Percentiles rank a stretch among this genome's conserved stretches.
These are phyloP conservation scores for Tolmerus cingulatus DNA, from an alignment of 2,888 invertebrate species.

Conservation along the genomic window DNA sequence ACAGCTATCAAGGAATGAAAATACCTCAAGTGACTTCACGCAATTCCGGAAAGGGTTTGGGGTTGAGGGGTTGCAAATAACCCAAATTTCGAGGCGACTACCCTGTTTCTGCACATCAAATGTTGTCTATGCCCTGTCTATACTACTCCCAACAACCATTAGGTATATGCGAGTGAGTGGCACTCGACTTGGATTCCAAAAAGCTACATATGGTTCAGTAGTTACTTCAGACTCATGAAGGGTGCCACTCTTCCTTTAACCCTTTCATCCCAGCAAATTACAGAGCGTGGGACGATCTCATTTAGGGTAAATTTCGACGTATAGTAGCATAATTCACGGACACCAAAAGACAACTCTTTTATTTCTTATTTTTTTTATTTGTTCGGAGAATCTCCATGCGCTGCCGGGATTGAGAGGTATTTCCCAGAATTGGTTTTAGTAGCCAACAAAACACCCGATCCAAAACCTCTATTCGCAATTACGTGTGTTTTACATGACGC, in stretches of 20 bases:
- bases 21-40: conserved; percentile 36
- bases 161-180: neutral
- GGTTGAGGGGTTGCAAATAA: neutral
- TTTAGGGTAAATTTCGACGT: neutral
- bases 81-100: conserved; percentile 22
- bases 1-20: conserved; percentile 23
- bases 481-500: no score
- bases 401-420: neutral
- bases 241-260: neutral
- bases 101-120: conserved; percentile 22
- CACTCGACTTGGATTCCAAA: neutral
- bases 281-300: neutral
- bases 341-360: neutral
- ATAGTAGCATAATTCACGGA: neutral
- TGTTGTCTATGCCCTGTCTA: conserved; percentile 32
- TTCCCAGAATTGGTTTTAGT: neutral
- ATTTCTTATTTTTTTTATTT: no score
- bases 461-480: no score
- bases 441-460: neutral
- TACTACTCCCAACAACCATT: neutral
- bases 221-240: conserved; percentile 13
- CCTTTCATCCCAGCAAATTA: no score
- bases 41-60: neutral
- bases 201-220: conserved; percentile 33
- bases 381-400: neutral